Conservation (phyloP, 2,888 invertebrate species). For the Acanthoscelides obtectus region DNA sequence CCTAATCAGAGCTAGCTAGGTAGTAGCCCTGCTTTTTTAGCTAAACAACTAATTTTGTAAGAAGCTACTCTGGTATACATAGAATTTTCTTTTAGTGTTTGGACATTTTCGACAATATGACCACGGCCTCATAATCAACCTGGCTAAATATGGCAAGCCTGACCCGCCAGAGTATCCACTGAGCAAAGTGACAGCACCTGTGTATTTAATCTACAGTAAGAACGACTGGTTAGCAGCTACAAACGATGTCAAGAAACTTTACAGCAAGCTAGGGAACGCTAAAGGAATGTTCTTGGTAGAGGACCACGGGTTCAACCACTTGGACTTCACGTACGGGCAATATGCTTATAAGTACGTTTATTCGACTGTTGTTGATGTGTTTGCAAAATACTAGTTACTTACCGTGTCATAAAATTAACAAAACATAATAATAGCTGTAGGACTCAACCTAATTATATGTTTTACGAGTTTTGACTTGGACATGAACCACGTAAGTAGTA, state of each 20-base stretch:
- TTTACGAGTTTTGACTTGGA: too few species aligned
- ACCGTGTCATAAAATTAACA: too few species aligned
- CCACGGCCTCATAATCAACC: slow-evolving; percentile 43
- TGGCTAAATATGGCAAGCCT: slow-evolving; percentile 34
- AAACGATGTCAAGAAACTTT: slow-evolving; percentile 24
- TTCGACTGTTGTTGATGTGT: slow-evolving; percentile 31
- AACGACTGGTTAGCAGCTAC: slow-evolving; percentile 51
- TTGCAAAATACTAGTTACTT: slow-evolving; percentile 16
- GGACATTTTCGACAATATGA: slow-evolving; percentile 51
- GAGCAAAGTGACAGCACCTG: slow-evolving; percentile 42
- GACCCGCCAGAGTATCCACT: slow-evolving; percentile 47
- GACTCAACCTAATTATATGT: too few species aligned
- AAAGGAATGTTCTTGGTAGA: slow-evolving; percentile 32
- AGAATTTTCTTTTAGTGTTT: not conserved
- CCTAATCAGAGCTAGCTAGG: too few species aligned
- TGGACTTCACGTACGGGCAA: slow-evolving; percentile 39
- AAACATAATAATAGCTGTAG: too few species aligned
- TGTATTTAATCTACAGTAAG: slow-evolving; percentile 47
- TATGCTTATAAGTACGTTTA: slow-evolving; percentile 36
- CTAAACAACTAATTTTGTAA: too few species aligned
- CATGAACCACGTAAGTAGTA: too few species aligned
- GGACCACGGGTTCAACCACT: slow-evolving; percentile 38
- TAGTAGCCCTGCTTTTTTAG: too few species aligned
- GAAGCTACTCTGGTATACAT: too few species aligned
- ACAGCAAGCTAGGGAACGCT: slow-evolving; percentile 37